phyloP scores from a whole-genome alignment of 1,140 invertebrate species.

The Ostrea edulis region DNA sequence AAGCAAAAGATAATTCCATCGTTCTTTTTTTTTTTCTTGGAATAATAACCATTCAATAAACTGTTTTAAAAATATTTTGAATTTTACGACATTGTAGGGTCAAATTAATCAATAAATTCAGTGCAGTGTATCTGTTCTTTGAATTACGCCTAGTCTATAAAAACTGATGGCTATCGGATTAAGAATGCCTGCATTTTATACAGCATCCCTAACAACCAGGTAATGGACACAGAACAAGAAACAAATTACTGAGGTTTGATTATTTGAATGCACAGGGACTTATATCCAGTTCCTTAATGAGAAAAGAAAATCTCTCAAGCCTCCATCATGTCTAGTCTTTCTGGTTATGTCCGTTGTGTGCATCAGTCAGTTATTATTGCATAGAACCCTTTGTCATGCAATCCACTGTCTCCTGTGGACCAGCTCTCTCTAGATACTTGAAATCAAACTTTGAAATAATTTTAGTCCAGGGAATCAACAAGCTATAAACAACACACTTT shows the following conservation, averaged over 20 bases:
- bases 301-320: not conserved
- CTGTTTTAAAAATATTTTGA: no score
- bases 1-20: no score
- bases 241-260: not conserved
- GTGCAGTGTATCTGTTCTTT: no score
- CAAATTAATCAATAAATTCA: no score
- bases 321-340: not conserved
- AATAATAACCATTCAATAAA: no score
- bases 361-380: not conserved
- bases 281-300: not conserved
- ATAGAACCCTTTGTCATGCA: not conserved
- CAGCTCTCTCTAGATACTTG: not conserved
- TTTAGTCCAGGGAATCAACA: not conserved
- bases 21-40: no score
- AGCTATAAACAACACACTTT: not conserved
- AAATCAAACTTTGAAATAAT: not conserved
- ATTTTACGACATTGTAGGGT: no score
- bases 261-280: not conserved
- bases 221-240: no score
- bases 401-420: not conserved
- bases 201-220: no score
- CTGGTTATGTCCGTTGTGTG: not conserved
- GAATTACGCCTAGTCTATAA: no score
- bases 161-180: no score
- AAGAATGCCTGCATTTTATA: no score